phyloP scores from a whole-genome alignment of 2,113 vertebrate genomes.

The Epinephelus cyanopodus region DNA sequence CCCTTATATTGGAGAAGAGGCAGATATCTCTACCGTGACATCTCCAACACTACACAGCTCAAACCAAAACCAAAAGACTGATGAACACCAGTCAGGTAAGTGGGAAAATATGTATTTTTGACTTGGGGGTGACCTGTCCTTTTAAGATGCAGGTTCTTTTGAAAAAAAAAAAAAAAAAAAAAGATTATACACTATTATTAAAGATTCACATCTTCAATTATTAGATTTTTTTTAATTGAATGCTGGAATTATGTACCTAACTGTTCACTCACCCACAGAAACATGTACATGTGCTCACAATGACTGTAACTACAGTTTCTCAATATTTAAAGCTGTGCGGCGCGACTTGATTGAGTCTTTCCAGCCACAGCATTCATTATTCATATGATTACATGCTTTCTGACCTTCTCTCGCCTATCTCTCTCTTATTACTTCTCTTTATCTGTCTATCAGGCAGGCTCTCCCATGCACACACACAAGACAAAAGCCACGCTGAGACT shows the following conservation, averaged over 20 bases:
- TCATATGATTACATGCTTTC: not conserved
- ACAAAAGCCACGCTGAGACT: slow-evolving; percentile 38
- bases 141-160: not conserved
- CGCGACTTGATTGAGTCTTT: not conserved
- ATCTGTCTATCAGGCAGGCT: not conserved
- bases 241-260: not conserved
- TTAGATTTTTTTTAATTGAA: not conserved
- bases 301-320: not conserved
- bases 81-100: too few species aligned
- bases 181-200: not conserved
- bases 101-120: too few species aligned
- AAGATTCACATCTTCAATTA: not conserved
- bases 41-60: too few species aligned
- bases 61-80: too few species aligned
- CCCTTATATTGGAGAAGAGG: too few species aligned
- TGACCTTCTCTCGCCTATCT: not conserved
- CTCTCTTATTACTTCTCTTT: slow-evolving; percentile 10
- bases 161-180: not conserved
- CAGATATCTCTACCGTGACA: too few species aligned
- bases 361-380: not conserved
- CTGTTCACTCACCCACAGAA: not conserved
- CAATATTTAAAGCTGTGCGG: not conserved
- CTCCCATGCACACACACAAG: slow-evolving; percentile 12
- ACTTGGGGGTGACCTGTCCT: too few species aligned
- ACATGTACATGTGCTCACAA: not conserved